These are phyloP conservation scores for Polia nebulosa DNA, from an alignment of 2,888 invertebrate genomes.

Conservation along the genomic window DNA sequence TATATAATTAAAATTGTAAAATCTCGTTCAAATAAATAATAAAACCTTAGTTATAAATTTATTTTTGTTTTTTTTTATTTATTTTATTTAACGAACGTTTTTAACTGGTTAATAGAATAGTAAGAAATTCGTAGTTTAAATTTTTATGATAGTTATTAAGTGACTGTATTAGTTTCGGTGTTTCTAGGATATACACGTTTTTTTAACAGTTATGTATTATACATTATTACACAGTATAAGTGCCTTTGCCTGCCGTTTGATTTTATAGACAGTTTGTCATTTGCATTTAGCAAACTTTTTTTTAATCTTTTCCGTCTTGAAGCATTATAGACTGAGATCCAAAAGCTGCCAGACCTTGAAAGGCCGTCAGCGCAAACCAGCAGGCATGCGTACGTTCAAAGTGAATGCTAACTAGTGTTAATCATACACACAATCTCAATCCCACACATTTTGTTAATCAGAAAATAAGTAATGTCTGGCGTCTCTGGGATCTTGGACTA, in stretches of 20 bases:
- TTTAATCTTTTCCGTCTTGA: background rate
- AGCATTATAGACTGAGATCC: no score
- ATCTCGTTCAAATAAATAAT: constrained; percentile 65
- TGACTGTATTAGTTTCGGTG: constrained; percentile 40
- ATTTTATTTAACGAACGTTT: background rate
- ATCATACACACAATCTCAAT: no score
- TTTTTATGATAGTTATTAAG: constrained; percentile 28
- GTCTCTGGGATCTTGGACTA: no score
- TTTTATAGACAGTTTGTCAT: constrained; percentile 23
- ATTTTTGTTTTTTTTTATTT: constrained; percentile 27
- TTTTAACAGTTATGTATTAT: constrained; percentile 36
- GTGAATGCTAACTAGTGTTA: no score
- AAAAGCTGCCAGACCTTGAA: no score
- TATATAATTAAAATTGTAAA: constrained; percentile 50
- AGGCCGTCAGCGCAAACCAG: no score
- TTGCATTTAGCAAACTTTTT: constrained; percentile 9
- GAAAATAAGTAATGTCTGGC: no score
- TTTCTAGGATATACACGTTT: constrained; percentile 31
- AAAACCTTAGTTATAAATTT: constrained; percentile 53
- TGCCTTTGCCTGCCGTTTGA: constrained; percentile 64
- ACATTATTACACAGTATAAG: constrained; percentile 60
- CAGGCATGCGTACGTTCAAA: no score
- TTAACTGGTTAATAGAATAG: constrained; percentile 12
- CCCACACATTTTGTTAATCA: no score
- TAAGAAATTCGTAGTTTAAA: constrained; percentile 39